Percentiles rank a stretch among this genome's conserved stretches.
Conservation (phyloP, 2,113 vertebrate genomes). For the Physeter macrocephalus region DNA sequence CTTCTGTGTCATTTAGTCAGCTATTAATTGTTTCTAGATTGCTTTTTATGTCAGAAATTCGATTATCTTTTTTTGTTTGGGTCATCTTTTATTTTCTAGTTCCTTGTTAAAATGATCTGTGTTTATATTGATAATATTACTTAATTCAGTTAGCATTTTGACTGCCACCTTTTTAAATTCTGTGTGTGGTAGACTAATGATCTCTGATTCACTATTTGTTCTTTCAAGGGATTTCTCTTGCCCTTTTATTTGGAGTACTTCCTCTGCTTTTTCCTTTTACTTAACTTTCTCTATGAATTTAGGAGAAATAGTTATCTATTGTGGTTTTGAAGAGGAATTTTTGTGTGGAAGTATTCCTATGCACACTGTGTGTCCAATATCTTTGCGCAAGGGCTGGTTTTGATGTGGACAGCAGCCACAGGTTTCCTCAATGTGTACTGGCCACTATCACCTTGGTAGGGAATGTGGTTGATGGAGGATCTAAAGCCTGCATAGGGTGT, state of each 20-base stretch:
- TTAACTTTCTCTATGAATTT: neutral
- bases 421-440: too few relatives aligned
- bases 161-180: neutral
- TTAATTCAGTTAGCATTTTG: neutral
- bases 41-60: neutral
- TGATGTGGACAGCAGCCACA: neutral
- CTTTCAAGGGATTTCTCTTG: neutral
- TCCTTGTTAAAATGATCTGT: neutral
- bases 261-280: neutral
- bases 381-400: neutral
- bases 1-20: neutral
- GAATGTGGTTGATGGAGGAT: neutral
- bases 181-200: neutral
- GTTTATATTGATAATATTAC: neutral
- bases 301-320: neutral
- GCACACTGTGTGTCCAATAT: neutral
- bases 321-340: neutral
- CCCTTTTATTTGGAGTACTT: neutral
- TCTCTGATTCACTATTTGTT: neutral
- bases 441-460: neutral
- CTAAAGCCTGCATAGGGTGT: neutral
- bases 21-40: neutral
- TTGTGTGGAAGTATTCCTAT: neutral
- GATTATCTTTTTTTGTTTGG: neutral
- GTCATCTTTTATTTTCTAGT: neutral